A percentile compares a stretch with the other conserved stretches of the same genome.
phyloP scores from a whole-genome alignment of 2,797 vertebrate genomes.

The Platyrinchus mystaceus region DNA sequence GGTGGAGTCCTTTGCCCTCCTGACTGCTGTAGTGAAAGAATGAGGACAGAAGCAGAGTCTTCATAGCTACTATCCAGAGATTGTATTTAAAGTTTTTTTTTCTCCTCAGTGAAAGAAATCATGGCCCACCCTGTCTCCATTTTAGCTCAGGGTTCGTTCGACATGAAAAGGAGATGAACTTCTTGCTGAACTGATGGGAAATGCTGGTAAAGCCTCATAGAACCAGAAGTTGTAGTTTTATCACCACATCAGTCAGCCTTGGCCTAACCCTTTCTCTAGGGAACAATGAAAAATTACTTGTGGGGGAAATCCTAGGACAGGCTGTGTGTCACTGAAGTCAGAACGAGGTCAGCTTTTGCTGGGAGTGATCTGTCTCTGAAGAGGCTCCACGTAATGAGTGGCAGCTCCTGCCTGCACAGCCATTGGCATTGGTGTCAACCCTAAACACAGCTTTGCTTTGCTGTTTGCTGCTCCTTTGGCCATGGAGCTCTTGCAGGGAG shows the following conservation, averaged over 20 bases:
- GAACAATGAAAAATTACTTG: slow-evolving; percentile 23
- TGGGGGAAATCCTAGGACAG: neutral
- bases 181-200: slow-evolving; percentile 2
- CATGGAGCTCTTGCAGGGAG: neutral
- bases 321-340: neutral
- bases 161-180: neutral
- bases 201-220: neutral
- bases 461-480: neutral
- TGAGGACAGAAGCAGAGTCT: neutral
- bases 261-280: neutral
- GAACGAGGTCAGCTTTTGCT: neutral
- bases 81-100: neutral
- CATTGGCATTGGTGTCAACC: neutral
- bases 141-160: neutral
- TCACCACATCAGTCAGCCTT: neutral
- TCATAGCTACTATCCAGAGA: neutral
- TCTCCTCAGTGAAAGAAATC: neutral
- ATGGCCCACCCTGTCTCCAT: neutral
- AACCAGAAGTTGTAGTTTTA: slow-evolving; percentile 10
- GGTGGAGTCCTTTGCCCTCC: neutral
- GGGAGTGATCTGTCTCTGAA: neutral
- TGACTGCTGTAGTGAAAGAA: neutral
- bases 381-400: neutral
- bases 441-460: neutral
- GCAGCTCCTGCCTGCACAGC: neutral